Evolutionary conservation across 2,888 invertebrate species (phyloP), one percentile per base, ranked within the genome.

Genomic region (Agrotis segetum): DNA sequence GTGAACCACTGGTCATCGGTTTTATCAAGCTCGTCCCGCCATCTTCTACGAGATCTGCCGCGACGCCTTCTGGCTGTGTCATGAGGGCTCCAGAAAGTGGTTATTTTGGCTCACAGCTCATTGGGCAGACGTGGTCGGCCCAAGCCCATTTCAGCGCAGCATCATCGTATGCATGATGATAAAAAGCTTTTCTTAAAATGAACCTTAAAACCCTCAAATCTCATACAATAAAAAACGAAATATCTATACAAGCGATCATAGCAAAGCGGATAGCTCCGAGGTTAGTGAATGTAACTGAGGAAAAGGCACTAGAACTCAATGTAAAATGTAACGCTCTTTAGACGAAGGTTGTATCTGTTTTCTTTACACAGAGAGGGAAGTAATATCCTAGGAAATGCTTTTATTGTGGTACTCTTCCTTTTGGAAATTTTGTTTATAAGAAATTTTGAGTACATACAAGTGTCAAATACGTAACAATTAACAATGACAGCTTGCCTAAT

Each of bases 201-300:
- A 47, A 17, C n/a, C 21, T 24, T 6, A 17, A 74, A 60, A 60
- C 60, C 21, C 44, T 46, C 24, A 52, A 69, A 62, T 61, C 24
- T n/a, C 17, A 2, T 16, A 21, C 75, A 13, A 24, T 58, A 46
- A 34, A 55, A 49, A 64, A 34, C 29, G 0, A 52, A 29, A 34
- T 79, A 66, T 69, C 58, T 68, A 9, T 9, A n/a, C 50, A 55
- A 55, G 62, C 55, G 53, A 74, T 69, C 62, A n/a, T 14, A 40
- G 65, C 6, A 19, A 63, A 79, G 52, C 81, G 85, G 85, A 81
- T 81, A 79, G 24, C 17, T 29, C 50, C 84, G 85, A 84, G 83
- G 84, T 79, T 83, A 84, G 81, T 56, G 84, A 84, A 82, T 78
- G 84, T 69, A 75, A 55, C 67, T n/a, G 1, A 67, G 67, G 62